Evolutionary conservation across 2,113 vertebrate species (phyloP), one percentile per base, ranked within the genome.

Genomic region (Raja brachyura): DNA sequence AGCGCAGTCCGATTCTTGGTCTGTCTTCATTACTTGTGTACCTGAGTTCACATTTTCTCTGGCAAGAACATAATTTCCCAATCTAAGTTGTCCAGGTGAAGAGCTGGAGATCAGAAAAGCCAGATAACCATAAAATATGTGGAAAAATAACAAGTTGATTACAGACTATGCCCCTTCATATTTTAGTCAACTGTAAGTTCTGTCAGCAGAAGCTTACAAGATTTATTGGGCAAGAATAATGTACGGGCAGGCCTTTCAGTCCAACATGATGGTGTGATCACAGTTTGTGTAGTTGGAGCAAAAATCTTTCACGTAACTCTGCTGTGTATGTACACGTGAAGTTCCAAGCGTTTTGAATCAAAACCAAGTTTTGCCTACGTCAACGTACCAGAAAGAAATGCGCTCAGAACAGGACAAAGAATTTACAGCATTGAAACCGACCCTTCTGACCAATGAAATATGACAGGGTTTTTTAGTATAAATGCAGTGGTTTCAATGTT

Each of bases 241-340:
- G 18, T n/a, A 16, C 13, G 2, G 59, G 59, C 59, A 61, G 1
- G 28, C 14, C 28, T 86, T 61, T 63, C 56, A n/a, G 3, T 63
- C 83, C n/a, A 88, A 88, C 39, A 88, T 88, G n/a, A 28, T 86
- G 25, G 13, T 86, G 56, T 61, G 78, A 56, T 83, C 79, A 75
- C 74, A n/a, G 74, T 6, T 75, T 5, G 22, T 88, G 83, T 88
- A 18, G 28, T 31, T 88, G 7, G 59, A 63, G 4, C n/a, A 88
- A 63, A 1, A 18, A 88, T 88, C 83, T 31, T 88, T 31, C 59
- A 66, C 31, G 4, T 14, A 63, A n/a, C 13, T n/a, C 5, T 18
- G 28, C 59, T n/a, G 59, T 88, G 81, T 25, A n/a, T 61, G n/a
- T n/a, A 5, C 5, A 61, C 28, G 14, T 5, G 13, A 66, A 88